Base-by-base conservation (phyloP, 35 echinoderm and acorn worm genomes). In the Chiridota heheva region DNA sequence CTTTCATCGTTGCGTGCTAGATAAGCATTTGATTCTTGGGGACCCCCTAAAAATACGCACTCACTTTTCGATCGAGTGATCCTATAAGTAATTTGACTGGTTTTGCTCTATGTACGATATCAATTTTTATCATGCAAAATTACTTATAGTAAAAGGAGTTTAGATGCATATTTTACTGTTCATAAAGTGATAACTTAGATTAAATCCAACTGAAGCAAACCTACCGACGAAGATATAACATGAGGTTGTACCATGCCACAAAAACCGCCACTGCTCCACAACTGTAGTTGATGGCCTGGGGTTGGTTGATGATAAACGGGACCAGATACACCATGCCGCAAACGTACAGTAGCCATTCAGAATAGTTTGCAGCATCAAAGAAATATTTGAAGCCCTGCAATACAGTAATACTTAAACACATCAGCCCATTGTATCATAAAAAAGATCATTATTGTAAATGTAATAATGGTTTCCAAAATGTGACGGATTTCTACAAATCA, bases 201-300 rank as follows among this genome's bases (percentile, higher is more conserved):
- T 6, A 67, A 3, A 31, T 67, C 38, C 3, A 3, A 4, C 1
- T 3, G 17, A 24, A 70, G 24, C 36, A 45, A 5, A 58, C 70
- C 48, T 71, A 96, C 91, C 86, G 73, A 74, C 81, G 81, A 12
- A 96, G 44, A 51, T 96, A 96, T 24, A 96, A 53, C 46, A 96
- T 73, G 51, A 96, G 80, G 48, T 89, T 96, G 36, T 84, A 96
- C 91, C 86, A 96, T 15, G 91, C 91, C 16, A 83, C 7, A 62
- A 96, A 96, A 32, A 90, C 86, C 22, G 91, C 91, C 7, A 96
- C 55, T 1, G 91, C 81, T 6, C 81, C 91, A 42, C 66, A 86
- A 30, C 58, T 82, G 74, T 70, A 80, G 37, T 89, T 73, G 49
- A 70, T 80, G 33, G 37, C 42, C 40, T 56, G 33, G 40, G 28